These are phyloP conservation scores for Capitulum mitella DNA, from an alignment of 2,888 invertebrate species.

Conservation along the genomic window DNA sequence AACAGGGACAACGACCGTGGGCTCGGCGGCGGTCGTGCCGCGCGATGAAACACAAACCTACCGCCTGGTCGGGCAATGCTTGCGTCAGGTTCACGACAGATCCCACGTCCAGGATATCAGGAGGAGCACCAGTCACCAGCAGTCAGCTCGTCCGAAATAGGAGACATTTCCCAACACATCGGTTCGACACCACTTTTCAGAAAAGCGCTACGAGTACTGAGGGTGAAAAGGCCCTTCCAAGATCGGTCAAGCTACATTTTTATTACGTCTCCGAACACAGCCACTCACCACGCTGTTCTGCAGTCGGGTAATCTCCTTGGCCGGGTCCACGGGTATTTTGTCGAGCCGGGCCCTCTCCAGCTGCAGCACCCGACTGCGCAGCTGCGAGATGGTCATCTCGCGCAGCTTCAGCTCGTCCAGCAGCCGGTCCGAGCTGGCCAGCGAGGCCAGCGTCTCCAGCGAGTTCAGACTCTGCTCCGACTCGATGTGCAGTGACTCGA, in stretches of 20 bases:
- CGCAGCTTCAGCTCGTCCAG: conserved; percentile 37
- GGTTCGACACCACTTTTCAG: too few species aligned
- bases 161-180: too few species aligned
- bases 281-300: conserved; percentile 39
- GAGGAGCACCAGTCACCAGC: too few species aligned
- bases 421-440: conserved; percentile 33
- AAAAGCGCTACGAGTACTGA: too few species aligned
- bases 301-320: conserved; percentile 39
- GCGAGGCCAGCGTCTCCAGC: conserved; percentile 33
- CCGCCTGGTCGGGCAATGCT: too few species aligned
- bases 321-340: conserved; percentile 39
- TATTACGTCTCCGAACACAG: too few species aligned
- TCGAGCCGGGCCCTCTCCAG: conserved; percentile 40
- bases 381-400: conserved; percentile 39
- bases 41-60: too few species aligned
- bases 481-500: conserved; percentile 34
- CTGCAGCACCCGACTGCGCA: conserved; percentile 39
- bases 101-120: too few species aligned
- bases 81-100: neutral
- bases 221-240: too few species aligned
- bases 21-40: too few species aligned
- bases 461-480: conserved; percentile 31
- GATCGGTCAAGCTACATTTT: too few species aligned
- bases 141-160: too few species aligned
- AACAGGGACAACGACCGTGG: conserved; percentile 23